Evolutionary conservation across 2,797 vertebrate genomes (phyloP).

Genomic region (Sitta carolinensis): DNA sequence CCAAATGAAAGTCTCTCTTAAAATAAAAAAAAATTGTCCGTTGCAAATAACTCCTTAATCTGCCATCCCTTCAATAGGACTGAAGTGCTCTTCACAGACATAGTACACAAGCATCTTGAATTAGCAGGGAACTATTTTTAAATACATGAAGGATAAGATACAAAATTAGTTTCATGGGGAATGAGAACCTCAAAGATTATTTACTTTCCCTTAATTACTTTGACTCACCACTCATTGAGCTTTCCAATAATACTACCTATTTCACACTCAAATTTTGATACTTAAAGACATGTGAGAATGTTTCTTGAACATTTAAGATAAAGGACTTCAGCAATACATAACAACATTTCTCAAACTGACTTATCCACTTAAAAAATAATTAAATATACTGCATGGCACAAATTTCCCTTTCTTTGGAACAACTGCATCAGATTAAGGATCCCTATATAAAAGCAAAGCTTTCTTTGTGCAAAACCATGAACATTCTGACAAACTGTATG

Average conservation of each 20-base stretch:
- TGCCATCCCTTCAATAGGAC: constrained; percentile 67
- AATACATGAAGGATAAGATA: constrained; percentile 75
- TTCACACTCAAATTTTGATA: constrained; percentile 56
- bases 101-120: constrained; percentile 73
- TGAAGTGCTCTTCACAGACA: constrained; percentile 75
- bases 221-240: constrained; percentile 75
- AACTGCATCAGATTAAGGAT: neutral
- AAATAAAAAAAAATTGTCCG: constrained; percentile 9
- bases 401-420: neutral
- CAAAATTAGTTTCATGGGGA: constrained; percentile 80
- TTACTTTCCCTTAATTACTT: constrained; percentile 80
- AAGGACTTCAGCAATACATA: neutral
- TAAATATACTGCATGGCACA: neutral
- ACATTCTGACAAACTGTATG: constrained; percentile 3
- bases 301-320: neutral
- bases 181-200: constrained; percentile 78
- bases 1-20: constrained; percentile 47
- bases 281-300: neutral
- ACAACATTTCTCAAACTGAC: neutral
- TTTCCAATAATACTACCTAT: constrained; percentile 70
- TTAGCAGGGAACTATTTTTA: constrained; percentile 80
- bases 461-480: neutral
- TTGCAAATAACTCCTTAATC: constrained; percentile 74
- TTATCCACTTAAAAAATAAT: neutral
- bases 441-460: neutral